Evolutionary conservation across 2,113 vertebrate genomes (phyloP), one percentile per base, ranked within the genome.

Genomic region (Hylia prasina): DNA sequence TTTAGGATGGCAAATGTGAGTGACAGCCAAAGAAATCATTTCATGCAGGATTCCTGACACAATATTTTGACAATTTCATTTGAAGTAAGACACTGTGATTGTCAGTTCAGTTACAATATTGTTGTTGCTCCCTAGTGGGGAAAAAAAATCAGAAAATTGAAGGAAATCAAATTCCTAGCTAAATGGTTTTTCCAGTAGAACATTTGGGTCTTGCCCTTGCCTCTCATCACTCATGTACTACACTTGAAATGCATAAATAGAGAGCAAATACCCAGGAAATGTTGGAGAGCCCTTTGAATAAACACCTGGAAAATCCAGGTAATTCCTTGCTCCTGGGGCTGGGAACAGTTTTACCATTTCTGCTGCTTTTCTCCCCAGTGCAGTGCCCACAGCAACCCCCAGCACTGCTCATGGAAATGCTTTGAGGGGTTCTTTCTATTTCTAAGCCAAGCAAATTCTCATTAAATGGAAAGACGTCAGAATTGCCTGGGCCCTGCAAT

Each of bases 21-120:
- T 96, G 96, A 93, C 96, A 97, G 96, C 84, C 92, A 88, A 57
- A 79, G 87, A 92, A 97, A 93, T 89, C 70, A 50, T 84, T 95
- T 95, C 70, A 50, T 44, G 30, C 94, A 75, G 60, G 15, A 91
- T 90, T 87, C 78, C 94, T 97, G 96, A 93, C 97, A 97, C 79
- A 97, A 97, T 97, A 97, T 97, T 97, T 94, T 97, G 97, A 97
- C 96, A 93, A 93, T 89, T 83, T 89, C 94, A 72, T 96, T 93
- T 94, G 44, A 82, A 83, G 87, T 44, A 92, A 95, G 90, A 93
- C 77, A 82, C 88, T 80, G 22, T 92, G 93, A 96, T 95, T 96
- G 96, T 95, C 95, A 97, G 93, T 50, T 97, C 90, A n/a, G 92
- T 93, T 95, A 95, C 93, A 97, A 96, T 63, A 64, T 47, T 72